Conservation (phyloP, 2,113 vertebrate genomes). For the Bungarus multicinctus region DNA sequence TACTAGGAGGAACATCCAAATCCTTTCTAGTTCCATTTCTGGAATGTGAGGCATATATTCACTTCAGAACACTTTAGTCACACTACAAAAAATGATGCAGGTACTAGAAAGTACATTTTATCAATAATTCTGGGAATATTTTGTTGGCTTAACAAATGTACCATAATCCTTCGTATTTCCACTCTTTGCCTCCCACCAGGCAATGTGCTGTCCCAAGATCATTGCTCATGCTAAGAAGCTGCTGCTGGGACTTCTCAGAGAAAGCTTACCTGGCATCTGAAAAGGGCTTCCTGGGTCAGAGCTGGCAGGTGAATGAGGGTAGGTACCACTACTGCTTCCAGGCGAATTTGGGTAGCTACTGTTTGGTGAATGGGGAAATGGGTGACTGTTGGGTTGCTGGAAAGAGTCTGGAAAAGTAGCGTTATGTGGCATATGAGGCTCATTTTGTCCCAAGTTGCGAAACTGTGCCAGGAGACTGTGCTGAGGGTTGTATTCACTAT, state of each 20-base stretch:
- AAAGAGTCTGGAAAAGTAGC: slow-evolving; percentile 94
- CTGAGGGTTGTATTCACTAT: slow-evolving; percentile 98
- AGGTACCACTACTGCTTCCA: slow-evolving; percentile 89
- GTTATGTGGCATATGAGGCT: slow-evolving; percentile 97
- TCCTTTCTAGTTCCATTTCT: background rate
- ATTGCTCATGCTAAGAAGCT: background rate
- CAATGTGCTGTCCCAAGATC: background rate
- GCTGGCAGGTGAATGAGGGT: slow-evolving; percentile 93
- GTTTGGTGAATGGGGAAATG: slow-evolving; percentile 80
- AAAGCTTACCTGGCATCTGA: slow-evolving; percentile 90
- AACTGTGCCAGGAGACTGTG: slow-evolving; percentile 96
- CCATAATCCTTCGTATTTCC: background rate
- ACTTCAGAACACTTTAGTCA: background rate
- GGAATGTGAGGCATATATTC: background rate
- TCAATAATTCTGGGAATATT: background rate
- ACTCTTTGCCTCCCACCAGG: background rate
- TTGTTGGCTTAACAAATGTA: background rate
- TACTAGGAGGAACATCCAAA: background rate
- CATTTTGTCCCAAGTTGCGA: slow-evolving; percentile 89
- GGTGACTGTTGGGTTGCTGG: slow-evolving; percentile 79
- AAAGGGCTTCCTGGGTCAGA: slow-evolving; percentile 95
- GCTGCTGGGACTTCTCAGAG: background rate
- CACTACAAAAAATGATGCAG: background rate
- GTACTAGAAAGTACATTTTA: background rate
- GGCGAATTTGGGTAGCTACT: slow-evolving; percentile 95